Conservation (phyloP, 2,888 invertebrate species). For the Cremastinae sp. region DNA sequence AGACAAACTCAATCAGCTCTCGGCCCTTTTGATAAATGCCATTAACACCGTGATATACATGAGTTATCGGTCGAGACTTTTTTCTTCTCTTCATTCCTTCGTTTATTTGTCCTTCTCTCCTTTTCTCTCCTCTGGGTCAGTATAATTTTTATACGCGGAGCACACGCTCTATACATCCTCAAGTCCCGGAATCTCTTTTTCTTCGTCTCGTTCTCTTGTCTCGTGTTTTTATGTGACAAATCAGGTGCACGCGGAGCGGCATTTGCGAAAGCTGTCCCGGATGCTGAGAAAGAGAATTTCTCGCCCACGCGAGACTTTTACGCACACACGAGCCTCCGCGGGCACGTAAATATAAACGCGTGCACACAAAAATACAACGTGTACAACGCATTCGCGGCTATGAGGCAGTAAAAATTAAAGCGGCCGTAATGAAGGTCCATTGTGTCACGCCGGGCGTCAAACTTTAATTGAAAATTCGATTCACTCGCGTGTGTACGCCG, state of each 20-base stretch:
- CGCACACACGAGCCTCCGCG: conserved; percentile 32
- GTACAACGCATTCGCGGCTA: conserved; percentile 23
- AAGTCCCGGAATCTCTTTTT: conserved; percentile 29
- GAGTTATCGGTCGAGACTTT: conserved; percentile 51
- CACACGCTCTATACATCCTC: conserved; percentile 41
- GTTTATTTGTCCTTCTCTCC: no score
- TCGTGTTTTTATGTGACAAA: conserved; percentile 36
- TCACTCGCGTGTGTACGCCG: conserved; percentile 61
- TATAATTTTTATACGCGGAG: conserved; percentile 7
- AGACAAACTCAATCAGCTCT: conserved; percentile 55
- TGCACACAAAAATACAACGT: conserved; percentile 12
- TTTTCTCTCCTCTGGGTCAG: not conserved
- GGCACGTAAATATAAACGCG: conserved; percentile 11
- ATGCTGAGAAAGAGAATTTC: conserved; percentile 9
- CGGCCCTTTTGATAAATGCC: conserved; percentile 59
- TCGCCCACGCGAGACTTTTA: conserved; percentile 45
- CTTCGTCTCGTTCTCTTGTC: not conserved
- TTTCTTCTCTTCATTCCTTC: not conserved
- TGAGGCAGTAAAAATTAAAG: conserved; percentile 63
- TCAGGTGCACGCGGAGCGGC: conserved; percentile 30
- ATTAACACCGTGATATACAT: conserved; percentile 62
- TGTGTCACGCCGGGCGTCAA: conserved; percentile 69
- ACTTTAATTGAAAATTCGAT: conserved; percentile 69
- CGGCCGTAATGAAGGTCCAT: conserved; percentile 70
- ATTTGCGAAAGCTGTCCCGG: conserved; percentile 40